Conservation (phyloP, 2,888 invertebrate genomes). For the Anarsia innoxiella region DNA sequence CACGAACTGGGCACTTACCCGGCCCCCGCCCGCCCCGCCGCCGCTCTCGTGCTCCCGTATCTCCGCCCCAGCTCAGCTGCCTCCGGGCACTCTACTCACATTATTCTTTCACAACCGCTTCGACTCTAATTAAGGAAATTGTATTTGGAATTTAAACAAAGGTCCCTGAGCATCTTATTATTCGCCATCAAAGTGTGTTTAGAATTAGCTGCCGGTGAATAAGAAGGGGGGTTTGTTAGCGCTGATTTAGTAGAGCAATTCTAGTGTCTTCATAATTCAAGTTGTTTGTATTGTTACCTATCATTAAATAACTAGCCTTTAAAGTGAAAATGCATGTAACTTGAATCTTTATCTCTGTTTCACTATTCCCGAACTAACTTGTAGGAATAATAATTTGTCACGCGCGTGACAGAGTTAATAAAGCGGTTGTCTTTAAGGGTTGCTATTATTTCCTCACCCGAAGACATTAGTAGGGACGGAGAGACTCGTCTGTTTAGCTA, state of each 20-base stretch:
- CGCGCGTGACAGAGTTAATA: constrained; percentile 27
- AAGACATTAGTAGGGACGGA: constrained; percentile 18
- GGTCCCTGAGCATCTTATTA: constrained; percentile 33
- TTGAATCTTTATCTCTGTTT: neutral
- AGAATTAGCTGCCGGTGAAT: constrained; percentile 27
- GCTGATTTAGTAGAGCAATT: constrained; percentile 14
- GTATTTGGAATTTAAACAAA: constrained; percentile 54
- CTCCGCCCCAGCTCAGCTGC: constrained; percentile 20
- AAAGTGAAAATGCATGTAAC: neutral
- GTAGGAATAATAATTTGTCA: constrained; percentile 26
- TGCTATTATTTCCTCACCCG: constrained; percentile 28
- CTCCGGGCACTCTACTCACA: constrained; percentile 29
- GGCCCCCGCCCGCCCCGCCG: neutral
- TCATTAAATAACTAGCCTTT: no score
- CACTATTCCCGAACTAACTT: constrained; percentile 1
- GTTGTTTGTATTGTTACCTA: no score
- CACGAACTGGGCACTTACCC: constrained; percentile 14
- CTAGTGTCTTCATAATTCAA: neutral
- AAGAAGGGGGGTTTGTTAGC: constrained; percentile 22
- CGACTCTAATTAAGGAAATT: constrained; percentile 55
- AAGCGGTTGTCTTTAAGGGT: constrained; percentile 30
- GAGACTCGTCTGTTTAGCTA: constrained; percentile 28
- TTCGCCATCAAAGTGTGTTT: constrained; percentile 33
- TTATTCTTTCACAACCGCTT: constrained; percentile 52
- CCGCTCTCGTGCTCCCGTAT: neutral